A percentile compares a stretch with the other conserved stretches of the same genome.
Conservation (phyloP, 2,797 vertebrate species). For the Tinamus major region DNA sequence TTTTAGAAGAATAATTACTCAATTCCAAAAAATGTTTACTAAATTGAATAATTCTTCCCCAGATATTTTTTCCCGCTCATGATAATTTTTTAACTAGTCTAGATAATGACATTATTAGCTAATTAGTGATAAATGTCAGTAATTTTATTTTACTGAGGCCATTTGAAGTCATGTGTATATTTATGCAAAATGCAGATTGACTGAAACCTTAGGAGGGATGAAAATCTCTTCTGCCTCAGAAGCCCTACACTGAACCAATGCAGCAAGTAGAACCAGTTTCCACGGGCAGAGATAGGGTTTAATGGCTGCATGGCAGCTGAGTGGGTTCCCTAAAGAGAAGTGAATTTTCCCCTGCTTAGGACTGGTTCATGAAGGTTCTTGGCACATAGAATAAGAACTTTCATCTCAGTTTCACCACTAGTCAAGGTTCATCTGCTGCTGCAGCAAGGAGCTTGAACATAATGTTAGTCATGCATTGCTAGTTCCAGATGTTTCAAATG, state of each 20-base stretch:
- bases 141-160: slow-evolving; percentile 58
- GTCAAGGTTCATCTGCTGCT: not conserved
- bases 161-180: not conserved
- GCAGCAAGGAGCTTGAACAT: accelerated
- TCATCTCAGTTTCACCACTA: not conserved
- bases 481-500: not conserved
- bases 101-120: slow-evolving; percentile 62
- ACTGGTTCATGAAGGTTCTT: not conserved
- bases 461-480: not conserved
- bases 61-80: slow-evolving; percentile 3
- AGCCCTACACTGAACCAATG: not conserved
- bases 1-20: slow-evolving; percentile 14
- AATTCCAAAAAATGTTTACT: not conserved
- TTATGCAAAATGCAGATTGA: slow-evolving; percentile 26
- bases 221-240: not conserved
- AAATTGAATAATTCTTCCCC: slow-evolving; percentile 45
- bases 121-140: slow-evolving; percentile 71
- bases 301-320: not conserved
- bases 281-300: not conserved
- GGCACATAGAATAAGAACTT: not conserved
- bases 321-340: accelerated
- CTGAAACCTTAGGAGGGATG: slow-evolving; percentile 5
- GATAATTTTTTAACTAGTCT: slow-evolving; percentile 43
- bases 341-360: not conserved
- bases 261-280: accelerated